These are phyloP conservation scores for Caenorhabditis elegans DNA, from an alignment of 1,140 invertebrate species.

Conservation along the genomic window WBcel235 BX284606.5:6488001-6488500, in stretches of 20 bases:
- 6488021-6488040: no score
- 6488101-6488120: no score
- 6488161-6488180: neutral
- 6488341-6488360: neutral
- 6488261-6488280: neutral
- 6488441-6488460: neutral
- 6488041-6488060: no score
- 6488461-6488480: neutral
- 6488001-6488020: no score
- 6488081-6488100: no score
- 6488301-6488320: neutral
- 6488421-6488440: neutral
- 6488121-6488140: no score
- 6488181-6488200: neutral
- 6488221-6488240: neutral
- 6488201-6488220: neutral
- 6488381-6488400: neutral
- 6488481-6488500: conserved; percentile 9
- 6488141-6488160: neutral
- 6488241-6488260: neutral
- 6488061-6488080: no score
- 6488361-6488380: neutral
- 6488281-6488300: neutral
- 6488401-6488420: neutral
- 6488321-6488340: conserved; percentile 3